Evolutionary conservation across 2,888 invertebrate species (phyloP).

Genomic region (Amaurobius ferox): DNA sequence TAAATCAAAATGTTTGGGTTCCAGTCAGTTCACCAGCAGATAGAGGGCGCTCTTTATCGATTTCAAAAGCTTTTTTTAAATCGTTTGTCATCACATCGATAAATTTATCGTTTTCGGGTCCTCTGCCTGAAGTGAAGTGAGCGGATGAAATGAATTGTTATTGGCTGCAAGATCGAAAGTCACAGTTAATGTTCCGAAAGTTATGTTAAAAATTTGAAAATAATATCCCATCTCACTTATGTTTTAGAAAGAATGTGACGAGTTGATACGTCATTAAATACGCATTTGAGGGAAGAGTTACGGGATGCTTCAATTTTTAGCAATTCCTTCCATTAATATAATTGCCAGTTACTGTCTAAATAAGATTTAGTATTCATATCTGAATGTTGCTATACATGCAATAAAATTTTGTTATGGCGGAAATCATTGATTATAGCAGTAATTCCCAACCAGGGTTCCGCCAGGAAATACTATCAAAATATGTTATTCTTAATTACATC

Average conservation of each 20-base stretch:
- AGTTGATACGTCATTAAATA: neutral
- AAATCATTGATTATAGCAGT: too few relatives aligned
- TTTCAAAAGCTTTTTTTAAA: neutral
- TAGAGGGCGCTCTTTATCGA: neutral
- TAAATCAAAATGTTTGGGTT: neutral
- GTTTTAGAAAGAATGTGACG: neutral
- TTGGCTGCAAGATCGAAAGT: conserved; percentile 7
- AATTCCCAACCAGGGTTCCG: too few relatives aligned
- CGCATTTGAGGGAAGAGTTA: too few relatives aligned
- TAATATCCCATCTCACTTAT: neutral
- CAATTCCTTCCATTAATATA: too few relatives aligned
- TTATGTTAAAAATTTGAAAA: conserved; percentile 1
- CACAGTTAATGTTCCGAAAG: conserved; percentile 1
- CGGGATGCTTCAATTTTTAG: too few relatives aligned
- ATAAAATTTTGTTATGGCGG: too few relatives aligned
- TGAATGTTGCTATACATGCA: too few relatives aligned
- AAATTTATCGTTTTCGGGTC: conserved; percentile 2
- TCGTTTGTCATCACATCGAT: conserved; percentile 12
- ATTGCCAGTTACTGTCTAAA: too few relatives aligned
- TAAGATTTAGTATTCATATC: too few relatives aligned
- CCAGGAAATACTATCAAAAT: too few relatives aligned
- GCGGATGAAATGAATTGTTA: neutral
- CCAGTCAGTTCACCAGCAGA: neutral
- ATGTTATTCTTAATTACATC: too few relatives aligned
- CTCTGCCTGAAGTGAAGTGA: conserved; percentile 3